phyloP scores from a whole-genome alignment of 2,888 invertebrate genomes.

The Cheilosia soror region DNA sequence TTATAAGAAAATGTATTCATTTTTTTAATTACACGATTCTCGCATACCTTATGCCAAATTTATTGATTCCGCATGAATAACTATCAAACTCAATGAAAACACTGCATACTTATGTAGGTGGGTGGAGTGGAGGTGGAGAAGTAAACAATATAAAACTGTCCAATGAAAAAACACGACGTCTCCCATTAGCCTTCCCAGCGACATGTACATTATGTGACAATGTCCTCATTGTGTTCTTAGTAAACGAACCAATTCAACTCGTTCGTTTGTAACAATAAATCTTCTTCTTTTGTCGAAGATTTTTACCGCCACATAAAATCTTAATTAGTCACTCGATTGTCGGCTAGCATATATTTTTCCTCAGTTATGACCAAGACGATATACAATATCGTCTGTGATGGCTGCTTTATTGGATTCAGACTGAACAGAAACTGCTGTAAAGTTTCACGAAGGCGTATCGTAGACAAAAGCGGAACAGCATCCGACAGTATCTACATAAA shows the following conservation, averaged over 20 bases:
- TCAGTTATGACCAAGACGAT: constrained; percentile 36
- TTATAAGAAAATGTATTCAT: background rate
- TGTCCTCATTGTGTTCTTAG: constrained; percentile 1
- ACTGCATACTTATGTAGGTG: constrained; percentile 20
- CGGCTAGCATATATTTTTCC: constrained; percentile 7
- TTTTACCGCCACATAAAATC: constrained; percentile 68
- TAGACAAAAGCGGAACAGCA: constrained; percentile 29
- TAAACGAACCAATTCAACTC: constrained; percentile 34
- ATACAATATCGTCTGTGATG: constrained; percentile 33
- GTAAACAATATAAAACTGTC: constrained; percentile 33
- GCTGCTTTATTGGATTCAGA: constrained; percentile 47
- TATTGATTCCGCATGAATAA: constrained; percentile 48
- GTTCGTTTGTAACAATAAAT: constrained; percentile 47
- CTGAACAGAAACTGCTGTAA: constrained; percentile 36
- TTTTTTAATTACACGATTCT: constrained; percentile 1
- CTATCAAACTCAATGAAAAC: constrained; percentile 25
- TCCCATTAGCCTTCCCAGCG: constrained; percentile 20
- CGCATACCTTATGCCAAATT: constrained; percentile 30
- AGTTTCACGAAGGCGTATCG: constrained; percentile 32
- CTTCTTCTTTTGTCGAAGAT: constrained; percentile 51
- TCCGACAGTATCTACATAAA: constrained; percentile 18
- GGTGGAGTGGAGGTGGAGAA: constrained; percentile 36
- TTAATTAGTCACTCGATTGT: constrained; percentile 71
- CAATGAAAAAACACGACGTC: constrained; percentile 10
- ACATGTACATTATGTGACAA: constrained; percentile 27